phyloP scores from a whole-genome alignment of 2,888 invertebrate genomes.

The Lysandra bellargus region DNA sequence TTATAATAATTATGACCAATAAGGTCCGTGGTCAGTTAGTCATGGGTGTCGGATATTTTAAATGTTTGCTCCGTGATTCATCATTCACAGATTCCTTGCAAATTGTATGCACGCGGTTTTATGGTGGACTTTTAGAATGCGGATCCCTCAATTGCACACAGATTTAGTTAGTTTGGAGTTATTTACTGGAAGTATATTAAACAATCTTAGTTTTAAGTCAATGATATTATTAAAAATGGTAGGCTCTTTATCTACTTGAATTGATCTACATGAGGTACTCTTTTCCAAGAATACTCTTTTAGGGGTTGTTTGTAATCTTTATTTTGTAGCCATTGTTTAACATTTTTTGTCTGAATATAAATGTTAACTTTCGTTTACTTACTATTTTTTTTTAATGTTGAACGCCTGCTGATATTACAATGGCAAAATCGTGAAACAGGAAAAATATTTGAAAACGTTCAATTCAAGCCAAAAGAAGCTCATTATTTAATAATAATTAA shows the following conservation, averaged over 20 bases:
- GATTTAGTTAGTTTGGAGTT: not conserved
- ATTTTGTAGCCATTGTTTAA: too few species aligned
- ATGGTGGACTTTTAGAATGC: constrained; percentile 6
- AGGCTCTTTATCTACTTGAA: too few species aligned
- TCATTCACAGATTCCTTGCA: constrained; percentile 46
- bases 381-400: not conserved
- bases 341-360: too few species aligned
- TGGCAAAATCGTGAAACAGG: constrained; percentile 36
- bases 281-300: too few species aligned
- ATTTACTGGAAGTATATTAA: not conserved
- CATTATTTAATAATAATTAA: too few species aligned
- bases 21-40: constrained; percentile 57
- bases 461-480: too few species aligned
- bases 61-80: constrained; percentile 67
- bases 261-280: too few species aligned
- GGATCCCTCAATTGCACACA: not conserved
- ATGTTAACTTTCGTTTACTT: not conserved
- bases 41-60: constrained; percentile 66
- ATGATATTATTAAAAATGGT: too few species aligned
- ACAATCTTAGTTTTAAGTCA: too few species aligned
- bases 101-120: constrained; percentile 32
- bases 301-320: too few species aligned
- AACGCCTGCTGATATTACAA: constrained; percentile 33
- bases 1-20: constrained; percentile 40
- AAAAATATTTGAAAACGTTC: constrained; percentile 5